These are phyloP conservation scores for Balanococcus diminutus DNA, from an alignment of 2,888 invertebrate species.

Conservation along the genomic window DNA sequence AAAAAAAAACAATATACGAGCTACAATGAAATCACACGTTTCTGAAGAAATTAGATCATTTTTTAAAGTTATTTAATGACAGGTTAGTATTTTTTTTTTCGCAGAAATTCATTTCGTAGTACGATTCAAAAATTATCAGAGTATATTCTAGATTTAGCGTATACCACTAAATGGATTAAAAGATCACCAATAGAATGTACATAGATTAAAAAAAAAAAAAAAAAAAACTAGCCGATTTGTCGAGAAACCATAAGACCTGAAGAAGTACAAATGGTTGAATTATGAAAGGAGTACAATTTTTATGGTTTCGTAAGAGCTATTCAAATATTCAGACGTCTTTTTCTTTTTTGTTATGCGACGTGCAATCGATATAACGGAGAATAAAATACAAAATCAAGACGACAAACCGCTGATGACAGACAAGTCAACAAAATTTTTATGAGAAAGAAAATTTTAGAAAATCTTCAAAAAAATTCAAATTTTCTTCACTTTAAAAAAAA, in stretches of 20 bases:
- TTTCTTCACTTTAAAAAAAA: too few species aligned
- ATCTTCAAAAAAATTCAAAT: too few species aligned
- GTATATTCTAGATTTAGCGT: not conserved
- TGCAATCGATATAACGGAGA: not conserved
- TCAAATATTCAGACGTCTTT: not conserved
- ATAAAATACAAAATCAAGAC: not conserved
- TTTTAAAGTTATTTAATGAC: too few species aligned
- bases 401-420: too few species aligned
- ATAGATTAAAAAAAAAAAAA: too few species aligned
- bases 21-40: too few species aligned
- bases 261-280: not conserved
- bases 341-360: not conserved
- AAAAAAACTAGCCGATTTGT: not conserved
- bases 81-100: too few species aligned
- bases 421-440: too few species aligned
- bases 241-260: slow-evolving; percentile 43
- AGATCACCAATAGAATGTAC: not conserved
- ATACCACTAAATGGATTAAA: slow-evolving; percentile 26
- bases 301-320: slow-evolving; percentile 39
- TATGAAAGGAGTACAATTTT: slow-evolving; percentile 24
- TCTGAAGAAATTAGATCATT: too few species aligned
- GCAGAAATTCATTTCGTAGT: not conserved
- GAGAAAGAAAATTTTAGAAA: too few species aligned
- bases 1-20: too few species aligned
- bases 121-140: not conserved